Evolutionary conservation across 1,140 invertebrate species (phyloP), one percentile per base, ranked within the genome.

Genomic region (Drosophila orosa): DNA sequence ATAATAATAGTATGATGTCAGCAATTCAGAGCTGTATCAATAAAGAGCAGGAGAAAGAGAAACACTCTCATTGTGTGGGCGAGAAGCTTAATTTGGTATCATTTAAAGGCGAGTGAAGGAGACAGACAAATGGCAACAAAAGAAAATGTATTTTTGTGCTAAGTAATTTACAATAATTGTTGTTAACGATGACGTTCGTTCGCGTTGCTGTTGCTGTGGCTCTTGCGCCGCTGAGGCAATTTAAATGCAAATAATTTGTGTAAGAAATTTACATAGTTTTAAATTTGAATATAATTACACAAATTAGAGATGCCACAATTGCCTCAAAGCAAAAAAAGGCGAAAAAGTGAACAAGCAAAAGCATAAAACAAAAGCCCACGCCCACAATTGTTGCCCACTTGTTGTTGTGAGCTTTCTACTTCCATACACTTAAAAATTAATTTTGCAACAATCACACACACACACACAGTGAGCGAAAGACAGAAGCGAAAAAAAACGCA

Each of bases 251-350:
- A 89, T 89, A 89, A 80, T 80, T 78, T 73, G 50, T 83, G 78
- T 73, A 79, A 71, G 73, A 78, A 80, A 87, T 87, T 77, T 84
- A 74, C 84, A 87, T 89, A 77, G 77, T 68, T 73, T 84, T 74
- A 89, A 84, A 89, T 89, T 89, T 90, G 80, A 89, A 89, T 89
- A 89, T 80, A 90, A 89, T 89, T 89, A 80, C 84, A 74, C 58
- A 80, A 89, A 89, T 87, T 87, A 82, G 44, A 82, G 44, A 73
- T 44, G 65, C 82, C 74, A 58, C 50, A 54, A 54, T 54, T 54
- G 50, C 50, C 50, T 54, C 19, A 24, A 35, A 33, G 44, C 25
- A 17, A 40, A 39, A 39, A 10, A 31, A 31, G 10, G 1, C 10
- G 31, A 33, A 33, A 44, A 22, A 13, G 42, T 19, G n/a, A 3